Evolutionary conservation across 2,113 vertebrate species (phyloP).

Genomic region (Atherinomorus stipes): DNA sequence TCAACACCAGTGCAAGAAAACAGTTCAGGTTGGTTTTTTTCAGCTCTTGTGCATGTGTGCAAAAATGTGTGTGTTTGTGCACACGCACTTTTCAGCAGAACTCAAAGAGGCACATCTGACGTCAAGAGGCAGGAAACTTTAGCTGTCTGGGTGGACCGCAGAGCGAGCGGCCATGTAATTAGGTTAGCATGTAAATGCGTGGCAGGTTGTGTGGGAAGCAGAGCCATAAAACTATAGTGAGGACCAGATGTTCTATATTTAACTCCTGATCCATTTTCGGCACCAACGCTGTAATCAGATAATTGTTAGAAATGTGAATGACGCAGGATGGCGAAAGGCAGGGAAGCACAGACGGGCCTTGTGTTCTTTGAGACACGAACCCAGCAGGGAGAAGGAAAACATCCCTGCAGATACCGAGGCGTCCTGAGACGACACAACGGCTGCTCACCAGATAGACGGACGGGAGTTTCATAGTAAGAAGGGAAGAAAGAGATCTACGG

Average conservation of each 20-base stretch:
- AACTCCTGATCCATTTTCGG: constrained; percentile 74
- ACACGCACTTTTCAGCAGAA: constrained; percentile 46
- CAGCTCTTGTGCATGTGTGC: constrained; percentile 11
- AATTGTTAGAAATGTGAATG: constrained; percentile 77
- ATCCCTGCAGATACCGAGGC: not conserved
- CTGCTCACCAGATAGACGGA: not conserved
- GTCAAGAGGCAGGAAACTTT: constrained; percentile 82
- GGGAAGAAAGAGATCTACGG: not conserved
- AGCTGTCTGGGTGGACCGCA: constrained; percentile 77
- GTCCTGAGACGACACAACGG: not conserved
- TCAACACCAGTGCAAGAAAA: constrained; percentile 37
- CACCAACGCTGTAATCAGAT: constrained; percentile 77
- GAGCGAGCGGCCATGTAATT: constrained; percentile 80
- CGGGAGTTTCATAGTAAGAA: too few species aligned
- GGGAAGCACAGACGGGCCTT: constrained; percentile 52
- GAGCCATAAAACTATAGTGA: constrained; percentile 74
- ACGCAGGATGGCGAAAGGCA: constrained; percentile 54
- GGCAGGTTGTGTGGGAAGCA: constrained; percentile 78
- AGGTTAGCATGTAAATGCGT: constrained; percentile 81
- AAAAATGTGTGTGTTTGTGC: constrained; percentile 11
- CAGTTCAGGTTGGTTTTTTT: constrained; percentile 54
- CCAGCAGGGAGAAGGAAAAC: constrained; percentile 6
- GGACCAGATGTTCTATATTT: constrained; percentile 83
- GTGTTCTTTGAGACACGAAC: constrained; percentile 36
- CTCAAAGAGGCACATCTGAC: constrained; percentile 75